Percentiles rank a stretch among this genome's conserved stretches.
These are phyloP conservation scores for Megatriorchis doriae DNA, from an alignment of 2,113 vertebrate species.

Conservation along the genomic window DNA sequence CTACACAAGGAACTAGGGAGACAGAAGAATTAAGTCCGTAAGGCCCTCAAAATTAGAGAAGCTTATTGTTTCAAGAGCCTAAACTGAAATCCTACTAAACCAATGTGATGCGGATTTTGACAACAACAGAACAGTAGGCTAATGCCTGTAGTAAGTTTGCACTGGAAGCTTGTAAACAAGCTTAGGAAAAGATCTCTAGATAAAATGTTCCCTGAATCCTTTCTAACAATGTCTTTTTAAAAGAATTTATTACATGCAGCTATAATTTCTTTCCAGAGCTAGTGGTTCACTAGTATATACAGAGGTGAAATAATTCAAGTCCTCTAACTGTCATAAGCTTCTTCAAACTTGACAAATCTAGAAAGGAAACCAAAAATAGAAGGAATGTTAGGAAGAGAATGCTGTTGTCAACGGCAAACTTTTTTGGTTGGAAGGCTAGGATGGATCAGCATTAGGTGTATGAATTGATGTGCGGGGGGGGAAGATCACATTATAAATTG, in stretches of 20 bases:
- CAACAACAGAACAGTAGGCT: neutral
- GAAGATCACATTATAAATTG: neutral
- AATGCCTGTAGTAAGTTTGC: neutral
- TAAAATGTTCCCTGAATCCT: neutral
- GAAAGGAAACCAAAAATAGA: neutral
- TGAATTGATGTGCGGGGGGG: neutral
- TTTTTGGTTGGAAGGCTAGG: neutral
- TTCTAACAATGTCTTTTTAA: neutral
- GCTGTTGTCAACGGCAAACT: neutral
- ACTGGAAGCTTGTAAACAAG: neutral
- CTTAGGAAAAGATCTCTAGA: neutral
- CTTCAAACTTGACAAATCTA: neutral
- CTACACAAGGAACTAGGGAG: neutral
- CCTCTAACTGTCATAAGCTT: neutral
- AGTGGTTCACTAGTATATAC: neutral
- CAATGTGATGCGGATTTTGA: neutral
- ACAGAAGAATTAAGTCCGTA: neutral
- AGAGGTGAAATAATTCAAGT: neutral
- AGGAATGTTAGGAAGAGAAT: neutral
- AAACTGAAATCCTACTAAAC: constrained; percentile 37
- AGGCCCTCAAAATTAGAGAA: neutral
- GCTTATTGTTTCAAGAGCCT: constrained; percentile 42
- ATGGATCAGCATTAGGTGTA: neutral
- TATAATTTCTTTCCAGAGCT: neutral
- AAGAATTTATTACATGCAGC: neutral